Conservation (phyloP, 2,888 invertebrate species). For the Himalopsyche kuldschensis region DNA sequence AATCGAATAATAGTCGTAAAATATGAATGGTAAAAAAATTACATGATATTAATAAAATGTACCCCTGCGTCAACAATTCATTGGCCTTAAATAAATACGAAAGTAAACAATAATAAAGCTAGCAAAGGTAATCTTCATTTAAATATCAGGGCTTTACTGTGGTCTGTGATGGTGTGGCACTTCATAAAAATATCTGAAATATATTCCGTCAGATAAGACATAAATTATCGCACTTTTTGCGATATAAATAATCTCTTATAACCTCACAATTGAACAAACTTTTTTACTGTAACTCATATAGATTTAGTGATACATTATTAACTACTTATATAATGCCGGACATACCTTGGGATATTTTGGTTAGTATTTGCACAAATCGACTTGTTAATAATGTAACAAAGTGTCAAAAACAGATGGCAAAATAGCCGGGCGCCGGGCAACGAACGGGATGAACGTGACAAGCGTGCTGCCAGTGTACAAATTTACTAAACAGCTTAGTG, state of each 20-base stretch:
- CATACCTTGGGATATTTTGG: neutral
- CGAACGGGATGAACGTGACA: neutral
- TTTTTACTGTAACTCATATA: neutral
- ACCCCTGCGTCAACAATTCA: too few relatives aligned
- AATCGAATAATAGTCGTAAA: too few relatives aligned
- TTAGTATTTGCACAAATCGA: neutral
- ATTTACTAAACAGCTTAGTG: neutral
- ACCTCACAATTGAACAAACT: neutral
- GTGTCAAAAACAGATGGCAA: neutral
- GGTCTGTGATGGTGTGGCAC: neutral
- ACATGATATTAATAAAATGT: too few relatives aligned
- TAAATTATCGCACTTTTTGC: neutral
- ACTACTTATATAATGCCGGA: neutral
- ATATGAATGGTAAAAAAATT: too few relatives aligned
- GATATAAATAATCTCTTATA: constrained; percentile 1
- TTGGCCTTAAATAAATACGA: neutral
- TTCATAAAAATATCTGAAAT: neutral
- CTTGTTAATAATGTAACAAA: neutral
- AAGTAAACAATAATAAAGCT: neutral
- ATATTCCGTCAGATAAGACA: neutral
- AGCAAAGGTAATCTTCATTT: neutral
- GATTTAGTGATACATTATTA: neutral
- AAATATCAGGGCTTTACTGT: neutral
- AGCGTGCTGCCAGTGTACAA: neutral
- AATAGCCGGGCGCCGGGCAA: neutral